Evolutionary conservation across 2,888 invertebrate genomes (phyloP).

Genomic region (Brachycybe producta): DNA sequence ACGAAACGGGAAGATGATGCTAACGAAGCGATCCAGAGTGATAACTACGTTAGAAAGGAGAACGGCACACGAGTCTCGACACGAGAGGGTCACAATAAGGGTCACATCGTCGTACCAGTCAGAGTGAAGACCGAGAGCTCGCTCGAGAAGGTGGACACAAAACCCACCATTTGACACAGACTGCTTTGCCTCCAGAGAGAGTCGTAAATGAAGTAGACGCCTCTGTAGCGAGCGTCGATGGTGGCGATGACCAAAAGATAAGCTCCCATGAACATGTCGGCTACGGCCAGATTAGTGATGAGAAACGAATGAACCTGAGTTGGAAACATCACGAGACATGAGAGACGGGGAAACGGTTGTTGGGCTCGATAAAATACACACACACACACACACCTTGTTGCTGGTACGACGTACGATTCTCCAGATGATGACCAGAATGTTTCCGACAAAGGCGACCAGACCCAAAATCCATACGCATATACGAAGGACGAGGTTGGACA

Average conservation of each 20-base stretch:
- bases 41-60: conserved; percentile 28
- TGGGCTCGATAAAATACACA: no score
- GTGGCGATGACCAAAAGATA: conserved; percentile 33
- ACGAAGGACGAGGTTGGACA: conserved; percentile 35
- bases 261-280: conserved; percentile 35
- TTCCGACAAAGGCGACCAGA: conserved; percentile 32
- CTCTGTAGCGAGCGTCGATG: conserved; percentile 35
- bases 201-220: conserved; percentile 35
- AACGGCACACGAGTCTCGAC: no score
- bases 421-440: conserved; percentile 35
- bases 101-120: conserved; percentile 26
- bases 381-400: conserved; percentile 32
- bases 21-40: conserved; percentile 33
- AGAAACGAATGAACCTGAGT: conserved; percentile 37
- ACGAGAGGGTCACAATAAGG: background rate
- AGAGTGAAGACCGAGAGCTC: conserved; percentile 34
- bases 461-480: conserved; percentile 35
- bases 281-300: conserved; percentile 34
- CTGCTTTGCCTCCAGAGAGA: conserved; percentile 30
- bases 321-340: background rate
- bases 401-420: conserved; percentile 33
- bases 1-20: conserved; percentile 34
- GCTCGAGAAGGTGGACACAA: conserved; percentile 34
- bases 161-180: conserved; percentile 33
- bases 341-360: no score